Evolutionary conservation across 2,797 vertebrate species (phyloP), one percentile per base, ranked within the genome.

Genomic region (Loriculus beryllinus): DNA sequence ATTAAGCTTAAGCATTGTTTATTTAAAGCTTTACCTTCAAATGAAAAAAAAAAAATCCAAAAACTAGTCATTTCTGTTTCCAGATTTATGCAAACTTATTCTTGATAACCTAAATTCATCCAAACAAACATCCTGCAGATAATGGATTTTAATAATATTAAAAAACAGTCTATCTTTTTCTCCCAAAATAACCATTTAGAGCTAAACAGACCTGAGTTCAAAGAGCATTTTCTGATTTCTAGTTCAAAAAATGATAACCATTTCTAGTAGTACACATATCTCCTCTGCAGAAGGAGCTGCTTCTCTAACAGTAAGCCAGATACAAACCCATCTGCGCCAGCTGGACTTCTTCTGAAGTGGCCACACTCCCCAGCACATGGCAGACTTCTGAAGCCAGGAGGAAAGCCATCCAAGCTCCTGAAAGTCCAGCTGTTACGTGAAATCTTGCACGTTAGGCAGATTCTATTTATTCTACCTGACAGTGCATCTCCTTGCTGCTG

Each of bases 291-390:
- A 62, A 59, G 20, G 29, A 80, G 67, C 75, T 26, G 67, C 42
- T 31, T 35, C 35, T 31, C 54, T 10, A 72, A 67, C 4, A 33
- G n/a, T 13, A 70, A 68, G 43, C 7, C 60, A 47, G 60, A 76
- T 71, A 98, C 98, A 98, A 97, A 98, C 98, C 98, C 96, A 96
- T 95, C 72, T 97, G 98, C 47, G 96, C 96, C 86, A 98, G 96
- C 80, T 95, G 97, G 87, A 97, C 97, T 95, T 97, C 98, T 40
- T 97, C 97, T 10, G 98, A 98, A 45, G 98, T 93, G 10, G 97
- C 98, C 96, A 98, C 78, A 2, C 97, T 98, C 81, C 98, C 98
- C 79, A 98, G 97, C 91, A 98, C 95, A 23, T 97, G 98, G 95
- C 95, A 98, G 64, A 98, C 86, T 70, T 97, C 97, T 2, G 97